Evolutionary conservation across 2,888 invertebrate genomes (phyloP), one percentile per base, ranked within the genome.

Genomic region (Volucella bombylans): DNA sequence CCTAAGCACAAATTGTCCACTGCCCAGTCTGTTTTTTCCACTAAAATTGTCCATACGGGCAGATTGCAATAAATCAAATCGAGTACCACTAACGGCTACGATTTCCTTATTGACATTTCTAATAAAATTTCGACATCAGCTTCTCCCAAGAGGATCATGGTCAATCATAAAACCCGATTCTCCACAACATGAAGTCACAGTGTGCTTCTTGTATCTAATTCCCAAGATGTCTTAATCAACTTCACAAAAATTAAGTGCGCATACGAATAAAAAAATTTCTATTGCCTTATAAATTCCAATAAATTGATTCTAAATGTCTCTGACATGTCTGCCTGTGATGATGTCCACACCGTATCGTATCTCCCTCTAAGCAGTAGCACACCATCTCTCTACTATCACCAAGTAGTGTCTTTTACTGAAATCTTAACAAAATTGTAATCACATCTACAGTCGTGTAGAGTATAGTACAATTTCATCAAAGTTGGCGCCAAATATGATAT

Each of bases 401-500:
- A 50, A 2, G 31, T 62, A 41, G 23, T 10, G 55, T 81, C 74
- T 72, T 52, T 71, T 69, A 82, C 72, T 71, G 52, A 45, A n/a
- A 67, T 81, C 81, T 85, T 81, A 64, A 77, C 72, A 69, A 85
- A 85, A 85, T 81, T 77, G 85, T 77, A 85, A 81, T 85, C 85
- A 77, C 71, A 77, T 68, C 80, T 85, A 85, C 71, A 80, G 61
- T 31, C 6, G 31, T 31, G 31, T 31, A 6, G 31, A 80, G 67
- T 81, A 80, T 71, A 74, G 15, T 85, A 80, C 67, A 85, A 61
- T 76, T 64, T 76, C 88, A 88, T 88, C 89, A 88, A 74, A 88
- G 86, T 88, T 91, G 90, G 90, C 91, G 90, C 89, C 90, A 88
- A 91, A 90, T 89, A 90, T 90, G 88, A 90, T 89, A 89, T 90